A percentile compares a stretch with the other conserved stretches of the same genome.
phyloP scores from a whole-genome alignment of 2,113 vertebrate species.

The Choloepus hoffmanni region DNA sequence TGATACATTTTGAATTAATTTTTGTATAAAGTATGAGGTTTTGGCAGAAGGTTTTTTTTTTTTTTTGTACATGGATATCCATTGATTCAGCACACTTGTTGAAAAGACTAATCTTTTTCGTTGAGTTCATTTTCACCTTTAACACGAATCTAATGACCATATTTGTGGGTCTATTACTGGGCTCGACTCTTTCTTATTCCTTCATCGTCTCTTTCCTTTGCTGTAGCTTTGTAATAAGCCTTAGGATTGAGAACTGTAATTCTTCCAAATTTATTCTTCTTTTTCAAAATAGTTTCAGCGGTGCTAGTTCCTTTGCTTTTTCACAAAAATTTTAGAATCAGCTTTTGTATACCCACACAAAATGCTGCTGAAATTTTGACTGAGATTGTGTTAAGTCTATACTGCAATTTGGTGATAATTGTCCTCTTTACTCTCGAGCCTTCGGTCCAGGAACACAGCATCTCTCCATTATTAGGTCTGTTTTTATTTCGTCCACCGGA shows the following conservation, averaged over 20 bases:
- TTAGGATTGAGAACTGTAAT: neutral
- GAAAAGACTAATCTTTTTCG: neutral
- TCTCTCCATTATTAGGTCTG: neutral
- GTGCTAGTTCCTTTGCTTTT: neutral
- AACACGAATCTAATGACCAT: neutral
- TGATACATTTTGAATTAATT: neutral
- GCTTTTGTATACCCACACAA: neutral
- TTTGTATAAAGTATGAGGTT: neutral
- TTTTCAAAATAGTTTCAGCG: neutral
- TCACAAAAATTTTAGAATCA: neutral
- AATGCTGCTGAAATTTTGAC: neutral
- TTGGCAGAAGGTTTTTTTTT: neutral
- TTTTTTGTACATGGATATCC: neutral
- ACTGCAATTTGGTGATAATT: neutral
- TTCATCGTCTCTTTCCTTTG: neutral
- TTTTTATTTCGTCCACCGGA: neutral
- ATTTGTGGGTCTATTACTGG: neutral
- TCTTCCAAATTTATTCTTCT: neutral
- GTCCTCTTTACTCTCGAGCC: neutral
- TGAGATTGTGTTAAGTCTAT: neutral
- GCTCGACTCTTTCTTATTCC: neutral
- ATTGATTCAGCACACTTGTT: neutral
- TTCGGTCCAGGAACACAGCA: neutral
- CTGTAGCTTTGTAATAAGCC: neutral
- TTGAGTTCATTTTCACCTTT: neutral